Conservation (phyloP, 2,797 vertebrate species). For the Decapterus maruadsi region DNA sequence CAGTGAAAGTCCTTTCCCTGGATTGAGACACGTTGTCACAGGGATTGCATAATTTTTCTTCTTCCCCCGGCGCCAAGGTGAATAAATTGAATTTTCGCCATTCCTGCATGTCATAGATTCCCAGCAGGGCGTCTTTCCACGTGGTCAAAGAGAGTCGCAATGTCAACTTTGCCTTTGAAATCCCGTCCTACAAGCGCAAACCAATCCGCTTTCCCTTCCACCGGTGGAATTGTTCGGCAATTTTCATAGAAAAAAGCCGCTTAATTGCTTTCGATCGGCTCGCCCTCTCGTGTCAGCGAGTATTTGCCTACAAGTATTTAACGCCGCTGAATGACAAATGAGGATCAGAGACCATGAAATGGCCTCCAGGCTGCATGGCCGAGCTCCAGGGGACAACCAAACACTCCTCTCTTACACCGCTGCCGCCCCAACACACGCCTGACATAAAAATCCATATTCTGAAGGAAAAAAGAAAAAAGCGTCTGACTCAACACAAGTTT, state of each 20-base stretch:
- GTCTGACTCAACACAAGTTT: slow-evolving; percentile 56
- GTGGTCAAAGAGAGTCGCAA: slow-evolving; percentile 19
- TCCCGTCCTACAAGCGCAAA: slow-evolving; percentile 1
- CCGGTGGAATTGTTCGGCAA: slow-evolving; percentile 29
- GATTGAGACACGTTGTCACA: slow-evolving; percentile 18
- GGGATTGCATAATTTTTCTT: slow-evolving; percentile 24
- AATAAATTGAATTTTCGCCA: slow-evolving; percentile 36
- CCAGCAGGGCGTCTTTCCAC: slow-evolving; percentile 22
- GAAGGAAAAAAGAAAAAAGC: slow-evolving; percentile 28
- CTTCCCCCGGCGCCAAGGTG: slow-evolving; percentile 19
- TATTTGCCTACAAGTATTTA: slow-evolving; percentile 86
- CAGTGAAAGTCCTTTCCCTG: slow-evolving; percentile 30
- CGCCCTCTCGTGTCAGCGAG: slow-evolving; percentile 72
- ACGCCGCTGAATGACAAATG: slow-evolving; percentile 85
- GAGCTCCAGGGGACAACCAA: slow-evolving; percentile 33
- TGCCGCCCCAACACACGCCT: slow-evolving; percentile 30
- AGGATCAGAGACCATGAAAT: slow-evolving; percentile 84
- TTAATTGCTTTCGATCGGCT: slow-evolving; percentile 85
- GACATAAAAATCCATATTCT: slow-evolving; percentile 75
- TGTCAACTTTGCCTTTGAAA: slow-evolving; percentile 37
- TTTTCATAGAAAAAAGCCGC: slow-evolving; percentile 60
- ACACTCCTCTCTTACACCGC: slow-evolving; percentile 29
- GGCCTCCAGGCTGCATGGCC: slow-evolving; percentile 58
- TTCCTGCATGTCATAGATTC: slow-evolving; percentile 13
- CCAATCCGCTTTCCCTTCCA: neutral